Conservation (phyloP, 2,113 vertebrate genomes). For the Hippopotamus amphibius region DNA sequence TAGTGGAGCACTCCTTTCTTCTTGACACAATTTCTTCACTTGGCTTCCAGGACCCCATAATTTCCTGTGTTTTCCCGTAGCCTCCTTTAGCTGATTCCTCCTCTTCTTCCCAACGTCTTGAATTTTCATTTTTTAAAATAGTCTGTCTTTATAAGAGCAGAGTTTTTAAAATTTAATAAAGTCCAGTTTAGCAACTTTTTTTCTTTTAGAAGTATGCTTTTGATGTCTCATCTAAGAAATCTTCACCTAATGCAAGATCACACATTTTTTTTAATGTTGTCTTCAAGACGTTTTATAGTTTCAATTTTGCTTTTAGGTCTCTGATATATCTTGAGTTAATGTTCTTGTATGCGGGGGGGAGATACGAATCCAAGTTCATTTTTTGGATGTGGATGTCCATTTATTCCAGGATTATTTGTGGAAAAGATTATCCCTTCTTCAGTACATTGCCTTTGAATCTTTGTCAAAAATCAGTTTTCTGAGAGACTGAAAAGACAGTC, state of each 20-base stretch:
- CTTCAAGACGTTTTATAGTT: conserved; percentile 26
- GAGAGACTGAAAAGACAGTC: background rate
- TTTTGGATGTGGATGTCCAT: background rate
- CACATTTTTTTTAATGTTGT: background rate
- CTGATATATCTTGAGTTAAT: background rate
- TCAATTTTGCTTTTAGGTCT: background rate
- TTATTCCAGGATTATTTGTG: background rate
- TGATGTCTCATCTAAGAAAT: background rate
- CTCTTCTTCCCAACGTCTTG: background rate
- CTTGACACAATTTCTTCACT: background rate
- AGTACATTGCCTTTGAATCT: background rate
- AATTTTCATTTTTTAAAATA: background rate
- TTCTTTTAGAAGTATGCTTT: background rate
- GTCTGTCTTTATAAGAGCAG: background rate
- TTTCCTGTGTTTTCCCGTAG: background rate
- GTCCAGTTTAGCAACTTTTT: background rate
- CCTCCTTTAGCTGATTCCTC: background rate
- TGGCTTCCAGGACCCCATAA: background rate
- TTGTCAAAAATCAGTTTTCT: conserved; percentile 10
- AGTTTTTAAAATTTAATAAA: background rate
- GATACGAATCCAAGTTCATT: background rate
- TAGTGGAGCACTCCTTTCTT: background rate
- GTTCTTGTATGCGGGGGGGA: background rate
- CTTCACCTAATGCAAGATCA: background rate
- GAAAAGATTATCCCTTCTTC: background rate